Evolutionary conservation across 2,797 vertebrate species (phyloP), one percentile per base, ranked within the genome.

Genomic region (Neostethus bicornis): DNA sequence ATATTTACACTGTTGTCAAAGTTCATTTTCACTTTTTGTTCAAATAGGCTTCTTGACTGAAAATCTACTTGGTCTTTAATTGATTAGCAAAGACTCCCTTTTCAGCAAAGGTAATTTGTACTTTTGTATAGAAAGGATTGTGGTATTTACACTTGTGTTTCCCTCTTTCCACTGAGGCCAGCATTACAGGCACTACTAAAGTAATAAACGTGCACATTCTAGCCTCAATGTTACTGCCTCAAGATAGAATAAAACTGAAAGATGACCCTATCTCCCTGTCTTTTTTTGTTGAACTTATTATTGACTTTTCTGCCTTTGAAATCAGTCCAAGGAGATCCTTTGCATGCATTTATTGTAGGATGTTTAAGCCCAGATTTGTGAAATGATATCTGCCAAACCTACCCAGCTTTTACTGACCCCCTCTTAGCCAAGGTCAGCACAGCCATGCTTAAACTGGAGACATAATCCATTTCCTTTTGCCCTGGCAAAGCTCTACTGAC

Each of bases 371-470:
- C 28, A 64, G 58, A 80, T 82, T 79, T 82, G 62, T 75, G 73
- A 80, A 83, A 77, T 75, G 60, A 81, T 83, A 76, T 84, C 67
- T 79, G 75, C 77, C 72, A 76, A 83, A 83, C 77, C 79, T 79
- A 75, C 77, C 55, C 25, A 20, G 79, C 79, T 66, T 73, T 68
- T 60, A 59, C 71, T 79, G 83, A 86, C 79, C 82, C 34, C 75
- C 78, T 83, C 83, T 87, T 85, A 86, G 73, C 77, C 73, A 77
- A 80, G 81, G 85, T 85, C 84, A 85, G 70, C 71, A 51, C 63
- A 77, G 70, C 76, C 70, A 81, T 77, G 69, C 78, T 83, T 75
- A 54, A 75, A 72, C 73, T 80, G 34, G 4, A 81, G 71, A 80
- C 66, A 73, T 65, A 80, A 77, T 85, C 83, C 82, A 80, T 89